Conservation (phyloP, 2,888 invertebrate genomes). For the Sesia bembeciformis region DNA sequence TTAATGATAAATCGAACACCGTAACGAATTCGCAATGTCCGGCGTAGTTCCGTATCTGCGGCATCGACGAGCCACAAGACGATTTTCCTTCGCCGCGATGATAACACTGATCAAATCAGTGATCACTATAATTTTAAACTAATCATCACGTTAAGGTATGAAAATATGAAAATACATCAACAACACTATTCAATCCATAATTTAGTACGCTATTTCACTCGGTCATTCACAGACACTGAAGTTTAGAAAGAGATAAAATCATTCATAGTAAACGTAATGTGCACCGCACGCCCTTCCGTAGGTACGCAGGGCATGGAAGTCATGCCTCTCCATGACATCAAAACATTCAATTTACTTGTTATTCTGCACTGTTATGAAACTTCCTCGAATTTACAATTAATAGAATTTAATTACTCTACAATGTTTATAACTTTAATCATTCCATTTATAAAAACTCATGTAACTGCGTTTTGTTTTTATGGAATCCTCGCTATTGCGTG, state of each 20-base stretch:
- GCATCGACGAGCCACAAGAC: slow-evolving; percentile 30
- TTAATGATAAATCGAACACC: slow-evolving; percentile 13
- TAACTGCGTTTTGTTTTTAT: slow-evolving; percentile 67
- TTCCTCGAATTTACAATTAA: slow-evolving; percentile 7
- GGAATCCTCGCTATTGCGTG: slow-evolving; percentile 68
- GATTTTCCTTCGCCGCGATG: slow-evolving; percentile 29
- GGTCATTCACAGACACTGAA: slow-evolving; percentile 71
- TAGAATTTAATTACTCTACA: slow-evolving; percentile 4
- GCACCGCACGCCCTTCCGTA: slow-evolving; percentile 61
- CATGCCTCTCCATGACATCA: slow-evolving; percentile 63
- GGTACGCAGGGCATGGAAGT: slow-evolving; percentile 72
- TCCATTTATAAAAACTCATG: slow-evolving; percentile 54
- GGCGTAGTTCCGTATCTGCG: slow-evolving; percentile 31
- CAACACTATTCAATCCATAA: slow-evolving; percentile 69
- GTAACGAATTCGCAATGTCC: slow-evolving; percentile 40
- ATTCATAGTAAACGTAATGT: slow-evolving; percentile 74
- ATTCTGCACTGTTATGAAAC: slow-evolving; percentile 31
- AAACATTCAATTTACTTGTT: slow-evolving; percentile 51
- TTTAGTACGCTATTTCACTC: slow-evolving; percentile 71
- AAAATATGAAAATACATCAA: slow-evolving; percentile 62
- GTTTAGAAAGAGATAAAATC: slow-evolving; percentile 75
- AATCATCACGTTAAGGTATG: slow-evolving; percentile 39
- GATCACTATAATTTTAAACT: slow-evolving; percentile 45
- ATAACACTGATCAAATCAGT: slow-evolving; percentile 54
- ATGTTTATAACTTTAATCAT: slow-evolving; percentile 45